Evolutionary conservation across 2,797 vertebrate genomes (phyloP).

Genomic region (Tragelaphus eurycerus): DNA sequence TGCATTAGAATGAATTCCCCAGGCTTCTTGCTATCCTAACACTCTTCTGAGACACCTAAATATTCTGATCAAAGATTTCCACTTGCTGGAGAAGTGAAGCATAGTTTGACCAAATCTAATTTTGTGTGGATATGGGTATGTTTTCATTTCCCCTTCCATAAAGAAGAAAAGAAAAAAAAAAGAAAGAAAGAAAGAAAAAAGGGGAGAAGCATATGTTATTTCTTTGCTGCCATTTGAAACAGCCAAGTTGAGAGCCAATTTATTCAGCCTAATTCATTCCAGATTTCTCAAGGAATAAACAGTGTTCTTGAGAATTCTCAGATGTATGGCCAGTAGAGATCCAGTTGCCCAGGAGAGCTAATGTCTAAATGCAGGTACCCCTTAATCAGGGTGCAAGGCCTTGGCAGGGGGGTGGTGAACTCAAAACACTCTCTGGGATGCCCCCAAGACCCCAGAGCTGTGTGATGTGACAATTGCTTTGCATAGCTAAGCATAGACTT

Average conservation of each 20-base stretch:
- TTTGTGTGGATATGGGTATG: conserved; percentile 60
- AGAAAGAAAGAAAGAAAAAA: neutral
- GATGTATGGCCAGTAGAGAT: conserved; percentile 71
- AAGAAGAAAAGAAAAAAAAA: conserved; percentile 34
- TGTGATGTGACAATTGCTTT: conserved; percentile 5
- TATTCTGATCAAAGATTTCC: conserved; percentile 65
- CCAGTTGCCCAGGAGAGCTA: conserved; percentile 52
- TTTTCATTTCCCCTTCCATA: conserved; percentile 69
- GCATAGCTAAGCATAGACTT: neutral
- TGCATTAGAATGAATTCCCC: conserved; percentile 4
- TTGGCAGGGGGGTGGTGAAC: neutral
- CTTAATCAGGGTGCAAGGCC: neutral
- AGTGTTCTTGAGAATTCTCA: conserved; percentile 73
- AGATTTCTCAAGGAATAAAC: conserved; percentile 75
- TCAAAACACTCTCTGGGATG: neutral
- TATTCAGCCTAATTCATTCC: conserved; percentile 74
- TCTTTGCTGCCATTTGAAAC: conserved; percentile 74
- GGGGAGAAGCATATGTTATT: conserved; percentile 56
- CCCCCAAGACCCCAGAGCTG: neutral
- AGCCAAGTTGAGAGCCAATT: conserved; percentile 74
- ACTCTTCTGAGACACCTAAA: conserved; percentile 58
- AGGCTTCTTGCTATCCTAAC: conserved; percentile 28
- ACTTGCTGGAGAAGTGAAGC: conserved; percentile 61
- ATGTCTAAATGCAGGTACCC: conserved; percentile 57
- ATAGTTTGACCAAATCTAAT: conserved; percentile 65